Percentiles rank a stretch among this genome's conserved stretches.
phyloP scores from a whole-genome alignment of 2,113 vertebrate species.

The Callopanchax toddi region DNA sequence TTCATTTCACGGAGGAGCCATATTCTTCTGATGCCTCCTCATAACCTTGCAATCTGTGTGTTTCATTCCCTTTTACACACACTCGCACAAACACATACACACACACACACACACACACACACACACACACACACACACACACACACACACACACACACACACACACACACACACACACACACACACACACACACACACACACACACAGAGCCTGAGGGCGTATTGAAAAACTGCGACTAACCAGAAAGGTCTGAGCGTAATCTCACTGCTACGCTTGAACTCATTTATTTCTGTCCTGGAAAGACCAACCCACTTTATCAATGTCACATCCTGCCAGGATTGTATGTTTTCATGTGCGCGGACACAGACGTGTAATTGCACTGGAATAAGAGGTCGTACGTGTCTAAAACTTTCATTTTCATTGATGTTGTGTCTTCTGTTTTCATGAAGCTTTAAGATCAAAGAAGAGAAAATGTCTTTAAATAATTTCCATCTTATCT shows the following conservation, averaged over 20 bases:
- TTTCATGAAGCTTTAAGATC: background rate
- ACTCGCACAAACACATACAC: background rate
- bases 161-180: constrained; percentile 14
- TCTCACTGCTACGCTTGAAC: constrained; percentile 74
- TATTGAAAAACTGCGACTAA: constrained; percentile 51
- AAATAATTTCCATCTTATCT: no score
- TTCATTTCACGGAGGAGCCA: constrained; percentile 3
- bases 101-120: background rate
- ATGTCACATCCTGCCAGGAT: constrained; percentile 54
- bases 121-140: background rate
- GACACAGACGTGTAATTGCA: constrained; percentile 27
- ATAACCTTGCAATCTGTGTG: constrained; percentile 15
- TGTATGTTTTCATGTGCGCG: constrained; percentile 24
- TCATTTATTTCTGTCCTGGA: constrained; percentile 70
- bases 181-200: constrained; percentile 8
- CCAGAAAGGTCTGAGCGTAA: constrained; percentile 62
- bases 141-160: constrained; percentile 14
- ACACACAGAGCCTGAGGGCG: constrained; percentile 28
- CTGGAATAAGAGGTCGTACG: constrained; percentile 18
- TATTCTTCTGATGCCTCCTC: constrained; percentile 10
- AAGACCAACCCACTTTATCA: constrained; percentile 69
- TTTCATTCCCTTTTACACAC: constrained; percentile 14
- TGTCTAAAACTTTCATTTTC: background rate
- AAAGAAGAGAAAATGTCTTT: no score
- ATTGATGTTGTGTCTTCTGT: background rate